Base-by-base conservation (phyloP, 2,888 invertebrate species). In the Arctia plantaginis region DNA sequence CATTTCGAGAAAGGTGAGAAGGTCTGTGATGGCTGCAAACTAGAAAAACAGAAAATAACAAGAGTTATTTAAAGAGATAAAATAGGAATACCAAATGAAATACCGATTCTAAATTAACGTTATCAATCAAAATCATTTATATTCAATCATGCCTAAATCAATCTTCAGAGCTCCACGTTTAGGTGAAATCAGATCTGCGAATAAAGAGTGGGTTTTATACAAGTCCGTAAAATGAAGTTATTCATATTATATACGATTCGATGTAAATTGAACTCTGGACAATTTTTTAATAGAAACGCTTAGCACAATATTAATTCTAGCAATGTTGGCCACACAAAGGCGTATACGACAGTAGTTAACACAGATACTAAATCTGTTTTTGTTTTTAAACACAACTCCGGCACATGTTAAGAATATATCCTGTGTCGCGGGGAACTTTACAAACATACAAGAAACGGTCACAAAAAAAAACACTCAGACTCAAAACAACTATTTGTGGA, bases 1-100 rank as follows among this genome's bases (percentile, higher is more conserved):
- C 85, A 83, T 85, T 77, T 83, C 67, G 76, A 64, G 12, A 85
- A 66, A 7, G 74, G 30, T n/a, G 33, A 76, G 75, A 68, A 76
- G 3, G 41, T 68, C 13, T 66, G 66, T 12, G 69, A 39, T 20
- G 71, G 65, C 73, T 84, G 77, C 64, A 73, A 55, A 68, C 73
- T 76, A 65, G 30, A 72, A 70, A 41, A 44, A 59, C 18, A 59
- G 44, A 18, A 64, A 39, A 18, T 10, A 27, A 23, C 0, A 47
- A 51, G 39, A 3, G 13, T n/a, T 8, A 10, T 0, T n/a, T n/a
- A 20, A 13, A 44, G 2, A 44, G 18, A 6, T 18, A 47, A 6
- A 55, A n/a, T 55, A n/a, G 12, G 23, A n/a, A 18, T 15, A 15
- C 10, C 15, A 2, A 44, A 23, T 23, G 12, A 10, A 7, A 55